These are phyloP conservation scores for Macrophya annulata DNA, from an alignment of 2,888 invertebrate genomes.

Conservation along the genomic window DNA sequence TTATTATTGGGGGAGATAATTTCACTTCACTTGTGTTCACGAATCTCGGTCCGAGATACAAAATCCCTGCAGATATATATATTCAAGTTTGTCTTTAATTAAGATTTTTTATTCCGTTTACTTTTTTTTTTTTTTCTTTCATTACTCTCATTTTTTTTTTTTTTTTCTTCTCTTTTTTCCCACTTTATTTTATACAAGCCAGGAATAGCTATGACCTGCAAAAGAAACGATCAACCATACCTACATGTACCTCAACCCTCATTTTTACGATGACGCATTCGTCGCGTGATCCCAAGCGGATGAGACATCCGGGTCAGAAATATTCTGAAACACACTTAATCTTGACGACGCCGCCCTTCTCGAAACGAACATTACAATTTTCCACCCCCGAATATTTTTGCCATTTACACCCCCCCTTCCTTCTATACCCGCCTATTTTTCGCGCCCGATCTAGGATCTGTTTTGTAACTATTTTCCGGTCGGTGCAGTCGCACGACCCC, in stretches of 20 bases:
- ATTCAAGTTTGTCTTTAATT: constrained; percentile 15
- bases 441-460: constrained; percentile 65
- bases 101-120: too few species aligned
- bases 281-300: constrained; percentile 32
- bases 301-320: constrained; percentile 49
- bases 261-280: constrained; percentile 44
- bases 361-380: constrained; percentile 42
- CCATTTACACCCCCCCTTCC: constrained; percentile 51
- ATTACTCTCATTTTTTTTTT: neutral
- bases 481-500: constrained; percentile 22
- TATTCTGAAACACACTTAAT: constrained; percentile 53
- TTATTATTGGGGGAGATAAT: constrained; percentile 45
- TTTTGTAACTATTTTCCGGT: constrained; percentile 76
- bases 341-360: constrained; percentile 47
- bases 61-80: neutral
- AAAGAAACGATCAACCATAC: neutral
- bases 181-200: neutral
- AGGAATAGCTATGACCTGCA: neutral
- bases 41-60: neutral
- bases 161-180: neutral
- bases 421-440: constrained; percentile 45
- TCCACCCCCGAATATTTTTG: constrained; percentile 47
- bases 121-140: constrained; percentile 12
- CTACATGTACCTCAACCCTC: constrained; percentile 2
- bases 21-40: constrained; percentile 15